Conservation (phyloP, 2,888 invertebrate species). For the Fabriciana adippe region DNA sequence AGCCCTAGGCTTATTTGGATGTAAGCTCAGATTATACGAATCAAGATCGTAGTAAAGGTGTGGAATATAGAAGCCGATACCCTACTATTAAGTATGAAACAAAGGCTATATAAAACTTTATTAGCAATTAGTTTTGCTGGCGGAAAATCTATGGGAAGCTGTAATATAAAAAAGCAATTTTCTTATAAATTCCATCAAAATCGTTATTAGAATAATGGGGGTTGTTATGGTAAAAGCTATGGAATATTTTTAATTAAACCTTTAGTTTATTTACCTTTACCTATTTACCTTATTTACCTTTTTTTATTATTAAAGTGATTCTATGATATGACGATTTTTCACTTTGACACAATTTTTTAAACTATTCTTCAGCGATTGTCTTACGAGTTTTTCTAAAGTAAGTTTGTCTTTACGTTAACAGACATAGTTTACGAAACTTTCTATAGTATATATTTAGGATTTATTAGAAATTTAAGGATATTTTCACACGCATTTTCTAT, state of each 20-base stretch:
- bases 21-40: constrained; percentile 6
- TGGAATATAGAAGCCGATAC: constrained; percentile 8
- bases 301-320: too few species aligned
- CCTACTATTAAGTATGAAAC: constrained; percentile 1
- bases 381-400: neutral
- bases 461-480: constrained; percentile 3
- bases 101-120: constrained; percentile 19
- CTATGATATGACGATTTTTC: neutral
- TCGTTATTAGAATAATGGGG: too few species aligned
- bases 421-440: neutral
- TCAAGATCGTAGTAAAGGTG: constrained; percentile 8
- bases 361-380: neutral
- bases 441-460: neutral
- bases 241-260: too few species aligned
- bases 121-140: neutral
- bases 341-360: too few species aligned
- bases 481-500: constrained; percentile 22
- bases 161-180: too few species aligned
- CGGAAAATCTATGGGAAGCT: too few species aligned
- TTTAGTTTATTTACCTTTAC: too few species aligned
- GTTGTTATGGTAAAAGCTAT: too few species aligned
- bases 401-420: neutral
- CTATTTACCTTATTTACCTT: too few species aligned
- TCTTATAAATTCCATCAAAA: too few species aligned
- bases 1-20: constrained; percentile 15